These are phyloP conservation scores for Hyles euphorbiae DNA, from an alignment of 1,140 invertebrate genomes.

Conservation along the genomic window DNA sequence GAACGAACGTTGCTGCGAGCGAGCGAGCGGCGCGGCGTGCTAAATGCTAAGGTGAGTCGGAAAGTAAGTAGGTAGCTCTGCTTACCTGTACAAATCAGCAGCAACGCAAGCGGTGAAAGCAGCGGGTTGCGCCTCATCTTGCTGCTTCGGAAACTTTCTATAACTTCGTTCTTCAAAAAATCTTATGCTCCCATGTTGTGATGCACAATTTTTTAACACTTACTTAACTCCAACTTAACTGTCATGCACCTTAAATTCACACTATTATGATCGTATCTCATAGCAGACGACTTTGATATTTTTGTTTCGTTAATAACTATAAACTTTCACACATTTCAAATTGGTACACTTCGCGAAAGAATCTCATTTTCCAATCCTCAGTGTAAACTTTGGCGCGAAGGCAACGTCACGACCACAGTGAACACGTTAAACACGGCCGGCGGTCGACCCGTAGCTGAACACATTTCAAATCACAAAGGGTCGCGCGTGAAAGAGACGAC, in stretches of 20 bases:
- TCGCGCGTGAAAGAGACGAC: slow-evolving; percentile 26
- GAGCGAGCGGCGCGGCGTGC: slow-evolving; percentile 17
- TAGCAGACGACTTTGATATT: slow-evolving; percentile 14
- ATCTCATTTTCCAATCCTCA: slow-evolving; percentile 43
- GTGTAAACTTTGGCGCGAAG: slow-evolving; percentile 55
- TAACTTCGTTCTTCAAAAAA: slow-evolving; percentile 39
- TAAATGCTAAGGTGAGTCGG: slow-evolving; percentile 45
- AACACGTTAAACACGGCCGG: slow-evolving; percentile 43
- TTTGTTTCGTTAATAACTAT: slow-evolving; percentile 16
- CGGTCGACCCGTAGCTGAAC: slow-evolving; percentile 52
- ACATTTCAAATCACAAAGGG: slow-evolving; percentile 23
- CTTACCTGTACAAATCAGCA: slow-evolving; percentile 70
- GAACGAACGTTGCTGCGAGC: slow-evolving; percentile 24
- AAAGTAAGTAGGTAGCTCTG: slow-evolving; percentile 60
- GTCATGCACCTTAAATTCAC: slow-evolving; percentile 32
- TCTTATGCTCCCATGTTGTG: slow-evolving; percentile 48
- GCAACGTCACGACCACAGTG: slow-evolving; percentile 24
- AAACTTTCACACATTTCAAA: slow-evolving; percentile 20
- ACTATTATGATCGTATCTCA: slow-evolving; percentile 22
- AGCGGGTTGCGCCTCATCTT: slow-evolving; percentile 56
- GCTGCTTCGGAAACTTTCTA: slow-evolving; percentile 57
- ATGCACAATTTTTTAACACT: slow-evolving; percentile 31
- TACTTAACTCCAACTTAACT: slow-evolving; percentile 47
- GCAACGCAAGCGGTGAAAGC: slow-evolving; percentile 65
- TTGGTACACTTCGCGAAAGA: slow-evolving; percentile 29